Percentiles rank a stretch among this genome's conserved stretches.
Conservation (phyloP, 2,888 invertebrate species). For the Salpingus planirostris region DNA sequence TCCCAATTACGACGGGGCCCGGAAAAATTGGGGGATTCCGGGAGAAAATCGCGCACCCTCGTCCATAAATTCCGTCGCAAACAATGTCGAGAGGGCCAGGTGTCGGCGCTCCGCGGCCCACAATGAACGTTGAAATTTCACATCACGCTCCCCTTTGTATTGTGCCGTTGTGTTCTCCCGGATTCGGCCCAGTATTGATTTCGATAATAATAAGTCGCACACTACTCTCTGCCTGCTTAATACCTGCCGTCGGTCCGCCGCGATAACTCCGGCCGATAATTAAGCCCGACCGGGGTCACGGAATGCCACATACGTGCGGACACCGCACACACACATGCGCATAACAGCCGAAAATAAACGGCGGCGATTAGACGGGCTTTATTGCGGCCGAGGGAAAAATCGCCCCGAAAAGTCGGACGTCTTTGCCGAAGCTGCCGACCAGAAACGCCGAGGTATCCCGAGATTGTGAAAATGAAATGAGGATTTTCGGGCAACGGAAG, state of each 20-base stretch:
- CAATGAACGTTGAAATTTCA: conserved; percentile 15
- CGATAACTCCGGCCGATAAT: conserved; percentile 13
- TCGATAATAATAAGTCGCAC: conserved; percentile 16
- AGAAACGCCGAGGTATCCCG: no score
- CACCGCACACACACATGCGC: conserved; percentile 1
- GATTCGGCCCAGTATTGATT: conserved; percentile 12
- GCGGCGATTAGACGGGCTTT: not conserved
- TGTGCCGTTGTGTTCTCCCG: conserved; percentile 11
- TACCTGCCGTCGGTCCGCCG: conserved; percentile 6
- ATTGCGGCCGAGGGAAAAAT: no score
- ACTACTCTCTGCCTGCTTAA: conserved; percentile 9
- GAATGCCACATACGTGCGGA: no score
- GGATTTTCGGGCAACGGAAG: no score
- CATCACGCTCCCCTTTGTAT: conserved; percentile 14
- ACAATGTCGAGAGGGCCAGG: conserved; percentile 7
- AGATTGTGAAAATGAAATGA: no score
- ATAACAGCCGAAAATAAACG: conserved; percentile 2
- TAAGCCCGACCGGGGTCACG: conserved; percentile 9
- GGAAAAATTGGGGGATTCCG: not conserved
- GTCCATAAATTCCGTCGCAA: conserved; percentile 2
- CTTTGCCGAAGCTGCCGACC: no score
- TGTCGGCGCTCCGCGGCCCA: conserved; percentile 7
- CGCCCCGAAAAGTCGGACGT: no score
- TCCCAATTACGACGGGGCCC: not conserved
- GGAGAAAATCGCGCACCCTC: conserved; percentile 3